Evolutionary conservation across 2,113 vertebrate genomes (phyloP).

Genomic region (Eudyptes chrysolophus): DNA sequence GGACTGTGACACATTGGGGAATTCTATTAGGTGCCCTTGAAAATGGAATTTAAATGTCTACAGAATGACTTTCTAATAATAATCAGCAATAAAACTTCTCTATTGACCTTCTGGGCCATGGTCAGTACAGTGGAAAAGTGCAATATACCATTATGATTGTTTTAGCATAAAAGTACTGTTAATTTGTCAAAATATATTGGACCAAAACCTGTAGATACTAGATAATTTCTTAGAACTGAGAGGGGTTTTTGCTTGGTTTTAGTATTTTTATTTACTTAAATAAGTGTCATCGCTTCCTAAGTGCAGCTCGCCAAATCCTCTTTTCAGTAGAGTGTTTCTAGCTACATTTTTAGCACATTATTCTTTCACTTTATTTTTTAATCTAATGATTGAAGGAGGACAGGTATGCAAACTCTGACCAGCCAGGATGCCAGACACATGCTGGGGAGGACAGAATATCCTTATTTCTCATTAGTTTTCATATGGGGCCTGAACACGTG

Average conservation of each 20-base stretch:
- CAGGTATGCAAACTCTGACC: not conserved
- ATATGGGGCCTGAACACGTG: rapidly evolving
- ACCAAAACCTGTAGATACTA: not conserved
- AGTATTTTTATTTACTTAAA: not conserved
- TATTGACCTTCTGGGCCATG: not conserved
- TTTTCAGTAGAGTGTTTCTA: not conserved
- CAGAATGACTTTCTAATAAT: not conserved
- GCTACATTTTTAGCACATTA: not conserved
- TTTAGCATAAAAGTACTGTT: not conserved
- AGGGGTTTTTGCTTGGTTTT: not conserved
- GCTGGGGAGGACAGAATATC: not conserved
- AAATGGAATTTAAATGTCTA: not conserved
- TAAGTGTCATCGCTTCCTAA: not conserved
- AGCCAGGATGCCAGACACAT: not conserved
- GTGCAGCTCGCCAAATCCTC: not conserved
- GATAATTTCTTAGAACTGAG: not conserved
- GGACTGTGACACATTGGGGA: not conserved
- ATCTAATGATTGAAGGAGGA: not conserved
- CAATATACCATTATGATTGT: not conserved
- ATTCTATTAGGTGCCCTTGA: not conserved
- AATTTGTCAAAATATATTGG: not conserved
- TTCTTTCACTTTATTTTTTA: not conserved
- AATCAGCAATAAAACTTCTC: not conserved
- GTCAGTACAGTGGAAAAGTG: not conserved
- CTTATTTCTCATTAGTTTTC: not conserved